A percentile compares a stretch with the other conserved stretches of the same genome.
Conservation (phyloP, 2,888 invertebrate species). For the Odontocerum albicorne region DNA sequence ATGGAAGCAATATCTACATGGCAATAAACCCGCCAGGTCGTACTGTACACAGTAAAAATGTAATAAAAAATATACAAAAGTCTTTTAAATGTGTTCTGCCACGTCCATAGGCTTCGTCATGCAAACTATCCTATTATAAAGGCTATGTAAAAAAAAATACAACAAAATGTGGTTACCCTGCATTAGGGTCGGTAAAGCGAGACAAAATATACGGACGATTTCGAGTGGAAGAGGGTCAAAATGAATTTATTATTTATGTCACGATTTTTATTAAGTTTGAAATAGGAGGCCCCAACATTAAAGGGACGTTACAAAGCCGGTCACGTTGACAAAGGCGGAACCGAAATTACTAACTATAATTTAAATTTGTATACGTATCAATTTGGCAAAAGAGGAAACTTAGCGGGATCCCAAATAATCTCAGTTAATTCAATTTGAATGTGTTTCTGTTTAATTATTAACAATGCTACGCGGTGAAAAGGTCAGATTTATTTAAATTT, state of each 20-base stretch:
- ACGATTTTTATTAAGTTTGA: constrained; percentile 35
- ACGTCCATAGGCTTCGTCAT: too few species aligned
- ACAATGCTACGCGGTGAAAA: not conserved
- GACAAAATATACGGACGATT: too few species aligned
- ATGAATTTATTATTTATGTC: constrained; percentile 32
- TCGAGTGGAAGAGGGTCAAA: constrained; percentile 15
- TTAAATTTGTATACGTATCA: constrained; percentile 10
- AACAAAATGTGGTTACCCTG: too few species aligned
- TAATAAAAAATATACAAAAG: too few species aligned
- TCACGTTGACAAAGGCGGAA: constrained; percentile 12
- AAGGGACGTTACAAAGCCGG: constrained; percentile 13
- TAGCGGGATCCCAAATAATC: not conserved
- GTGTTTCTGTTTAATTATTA: not conserved
- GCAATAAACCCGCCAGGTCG: too few species aligned
- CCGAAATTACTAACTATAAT: constrained; percentile 15
- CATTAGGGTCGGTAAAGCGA: not conserved
- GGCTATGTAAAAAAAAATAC: too few species aligned
- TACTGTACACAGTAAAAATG: too few species aligned
- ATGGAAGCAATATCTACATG: too few species aligned
- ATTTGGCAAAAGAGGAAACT: not conserved
- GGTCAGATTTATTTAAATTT: too few species aligned
- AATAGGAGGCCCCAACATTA: constrained; percentile 5
- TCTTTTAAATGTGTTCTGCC: too few species aligned
- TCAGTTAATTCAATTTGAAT: not conserved
- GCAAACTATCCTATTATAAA: too few species aligned